Conservation (phyloP, 2,113 vertebrate species). For the Zapus hudsonius region DNA sequence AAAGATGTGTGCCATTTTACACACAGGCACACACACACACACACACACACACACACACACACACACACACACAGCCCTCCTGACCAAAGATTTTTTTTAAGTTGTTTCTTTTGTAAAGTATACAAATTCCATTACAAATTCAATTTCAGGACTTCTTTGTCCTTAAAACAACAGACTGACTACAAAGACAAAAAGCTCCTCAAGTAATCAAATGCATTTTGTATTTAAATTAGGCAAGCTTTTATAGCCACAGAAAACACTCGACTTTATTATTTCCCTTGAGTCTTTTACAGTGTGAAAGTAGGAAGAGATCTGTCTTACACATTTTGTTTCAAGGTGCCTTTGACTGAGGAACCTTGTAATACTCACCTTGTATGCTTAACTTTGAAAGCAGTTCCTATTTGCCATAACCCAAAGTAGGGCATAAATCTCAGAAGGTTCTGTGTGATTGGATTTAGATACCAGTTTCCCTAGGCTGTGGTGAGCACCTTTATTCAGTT, state of each 20-base stretch:
- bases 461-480: neutral
- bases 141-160: neutral
- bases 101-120: too few relatives aligned
- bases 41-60: neutral
- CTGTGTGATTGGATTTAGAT: neutral
- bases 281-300: neutral
- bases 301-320: neutral
- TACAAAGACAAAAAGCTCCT: neutral
- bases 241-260: neutral
- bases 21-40: neutral
- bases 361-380: constrained; percentile 39
- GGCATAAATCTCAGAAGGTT: neutral
- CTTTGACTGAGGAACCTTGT: neutral
- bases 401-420: neutral
- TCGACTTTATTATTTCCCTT: neutral
- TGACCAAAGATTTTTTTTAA: neutral
- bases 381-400: neutral
- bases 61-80: neutral
- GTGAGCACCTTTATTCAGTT: neutral
- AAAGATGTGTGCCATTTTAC: too few relatives aligned
- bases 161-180: neutral
- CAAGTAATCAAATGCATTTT: constrained; percentile 9
- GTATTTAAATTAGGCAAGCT: neutral
- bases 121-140: neutral
- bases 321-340: neutral